phyloP scores from a whole-genome alignment of 2,888 invertebrate genomes.

The Eueremaeus valkanovi region DNA sequence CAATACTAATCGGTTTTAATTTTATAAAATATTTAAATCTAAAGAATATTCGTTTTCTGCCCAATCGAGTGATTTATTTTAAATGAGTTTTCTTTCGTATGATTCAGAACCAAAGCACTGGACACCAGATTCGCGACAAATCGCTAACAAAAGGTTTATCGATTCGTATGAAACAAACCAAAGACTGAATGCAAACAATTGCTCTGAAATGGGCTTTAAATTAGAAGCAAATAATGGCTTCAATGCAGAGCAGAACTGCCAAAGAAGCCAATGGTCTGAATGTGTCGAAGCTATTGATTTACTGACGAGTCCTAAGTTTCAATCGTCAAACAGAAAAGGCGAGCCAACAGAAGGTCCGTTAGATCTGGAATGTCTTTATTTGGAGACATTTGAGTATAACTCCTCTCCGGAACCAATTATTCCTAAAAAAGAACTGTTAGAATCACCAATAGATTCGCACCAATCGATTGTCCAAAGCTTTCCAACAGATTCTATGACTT shows the following conservation, averaged over 20 bases:
- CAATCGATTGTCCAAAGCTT: too few relatives aligned
- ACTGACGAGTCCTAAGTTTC: slow-evolving; percentile 14
- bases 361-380: slow-evolving; percentile 26
- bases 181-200: not conserved
- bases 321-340: not conserved
- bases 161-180: not conserved
- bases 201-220: not conserved
- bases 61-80: too few relatives aligned
- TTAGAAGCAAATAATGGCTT: too few relatives aligned
- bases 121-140: not conserved
- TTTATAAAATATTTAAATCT: too few relatives aligned
- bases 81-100: too few relatives aligned
- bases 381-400: not conserved
- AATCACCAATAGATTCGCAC: not conserved
- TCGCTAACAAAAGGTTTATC: not conserved
- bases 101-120: not conserved
- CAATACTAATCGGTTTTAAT: too few relatives aligned
- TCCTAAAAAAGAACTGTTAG: not conserved
- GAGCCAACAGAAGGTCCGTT: not conserved
- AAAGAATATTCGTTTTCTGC: too few relatives aligned
- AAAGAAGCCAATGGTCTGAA: not conserved
- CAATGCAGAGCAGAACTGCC: not conserved
- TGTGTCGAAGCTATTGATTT: slow-evolving; percentile 11
- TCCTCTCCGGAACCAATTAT: not conserved
- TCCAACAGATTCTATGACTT: not conserved